Conservation (phyloP, 1,140 invertebrate species). For the Eupristina koningsbergeri region DNA sequence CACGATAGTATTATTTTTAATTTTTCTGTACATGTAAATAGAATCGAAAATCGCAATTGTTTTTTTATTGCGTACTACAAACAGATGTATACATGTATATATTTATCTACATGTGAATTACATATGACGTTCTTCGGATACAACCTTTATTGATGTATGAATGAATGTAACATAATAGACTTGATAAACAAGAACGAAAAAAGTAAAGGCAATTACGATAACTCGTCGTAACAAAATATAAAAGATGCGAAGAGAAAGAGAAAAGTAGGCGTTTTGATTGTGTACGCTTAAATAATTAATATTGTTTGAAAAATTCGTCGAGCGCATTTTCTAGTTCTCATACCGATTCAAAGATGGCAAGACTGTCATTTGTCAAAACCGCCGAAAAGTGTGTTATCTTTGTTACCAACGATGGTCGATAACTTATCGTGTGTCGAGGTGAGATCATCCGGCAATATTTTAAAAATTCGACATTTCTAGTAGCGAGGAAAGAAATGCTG, state of each 20-base stretch:
- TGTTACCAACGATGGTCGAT: constrained; percentile 44
- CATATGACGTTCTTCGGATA: constrained; percentile 68
- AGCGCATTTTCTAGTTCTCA: constrained; percentile 19
- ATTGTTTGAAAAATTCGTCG: neutral
- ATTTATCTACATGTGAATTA: constrained; percentile 69
- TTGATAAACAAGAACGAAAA: neutral
- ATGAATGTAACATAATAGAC: constrained; percentile 38
- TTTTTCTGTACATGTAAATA: constrained; percentile 69
- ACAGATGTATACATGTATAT: constrained; percentile 61
- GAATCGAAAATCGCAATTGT: constrained; percentile 66
- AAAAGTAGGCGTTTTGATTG: constrained; percentile 49
- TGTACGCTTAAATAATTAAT: neutral
- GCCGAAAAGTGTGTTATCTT: constrained; percentile 6
- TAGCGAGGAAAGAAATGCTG: constrained; percentile 35
- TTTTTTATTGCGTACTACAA: constrained; percentile 68
- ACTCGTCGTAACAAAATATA: constrained; percentile 21
- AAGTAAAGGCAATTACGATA: neutral
- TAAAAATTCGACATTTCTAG: neutral
- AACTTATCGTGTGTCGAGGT: constrained; percentile 47
- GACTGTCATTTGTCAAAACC: neutral
- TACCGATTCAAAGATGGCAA: constrained; percentile 52
- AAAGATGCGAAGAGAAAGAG: constrained; percentile 51
- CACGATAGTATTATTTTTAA: constrained; percentile 66
- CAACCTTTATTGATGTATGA: constrained; percentile 61
- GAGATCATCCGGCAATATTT: neutral